These are phyloP conservation scores for Balaenoptera acutorostrata DNA, from an alignment of 2,113 vertebrate genomes.

Conservation along the genomic window DNA sequence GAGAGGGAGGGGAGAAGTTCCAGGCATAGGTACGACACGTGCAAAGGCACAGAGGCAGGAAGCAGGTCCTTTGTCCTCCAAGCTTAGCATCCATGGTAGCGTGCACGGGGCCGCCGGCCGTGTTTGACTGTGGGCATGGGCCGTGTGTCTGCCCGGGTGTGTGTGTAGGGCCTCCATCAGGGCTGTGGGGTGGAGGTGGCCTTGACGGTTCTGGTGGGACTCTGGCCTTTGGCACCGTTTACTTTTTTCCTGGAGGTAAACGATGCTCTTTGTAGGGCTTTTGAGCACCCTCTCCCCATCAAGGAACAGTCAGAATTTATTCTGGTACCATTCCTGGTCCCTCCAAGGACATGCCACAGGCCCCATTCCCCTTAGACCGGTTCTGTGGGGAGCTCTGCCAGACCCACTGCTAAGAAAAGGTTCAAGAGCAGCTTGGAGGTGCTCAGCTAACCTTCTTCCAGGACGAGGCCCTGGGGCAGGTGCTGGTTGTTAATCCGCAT, in stretches of 20 bases:
- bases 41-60: background rate
- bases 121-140: background rate
- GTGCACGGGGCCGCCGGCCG: accelerated
- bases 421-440: background rate
- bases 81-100: background rate
- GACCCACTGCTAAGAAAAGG: background rate
- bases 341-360: background rate
- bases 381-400: background rate
- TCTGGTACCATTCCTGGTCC: background rate
- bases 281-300: background rate
- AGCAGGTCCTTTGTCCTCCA: background rate
- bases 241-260: background rate
- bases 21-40: accelerated
- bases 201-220: background rate
- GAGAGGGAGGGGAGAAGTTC: background rate
- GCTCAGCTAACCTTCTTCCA: background rate
- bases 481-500: background rate
- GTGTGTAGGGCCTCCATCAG: background rate
- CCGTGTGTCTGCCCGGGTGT: background rate
- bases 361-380: background rate
- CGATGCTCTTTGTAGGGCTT: background rate
- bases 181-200: background rate
- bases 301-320: background rate
- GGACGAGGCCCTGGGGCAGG: background rate
- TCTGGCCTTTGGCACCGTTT: background rate